Evolutionary conservation across 2,888 invertebrate species (phyloP), one percentile per base, ranked within the genome.

Genomic region (Trissolcus brochymenae): DNA sequence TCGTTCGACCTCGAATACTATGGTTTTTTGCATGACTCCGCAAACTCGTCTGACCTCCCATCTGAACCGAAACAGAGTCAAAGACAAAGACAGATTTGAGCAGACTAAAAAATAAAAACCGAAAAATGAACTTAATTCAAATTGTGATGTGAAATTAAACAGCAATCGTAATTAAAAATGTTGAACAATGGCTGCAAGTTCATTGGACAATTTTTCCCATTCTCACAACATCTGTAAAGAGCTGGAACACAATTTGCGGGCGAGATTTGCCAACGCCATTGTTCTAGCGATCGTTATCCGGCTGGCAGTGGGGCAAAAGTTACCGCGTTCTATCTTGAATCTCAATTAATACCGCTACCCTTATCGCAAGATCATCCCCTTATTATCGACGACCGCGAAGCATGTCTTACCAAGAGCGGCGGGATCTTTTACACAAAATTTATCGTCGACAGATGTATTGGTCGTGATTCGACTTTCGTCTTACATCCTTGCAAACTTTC

Each of bases 321-420:
- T 84, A 82, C 77, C 79, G 81, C 81, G 70, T 78, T 82, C 76
- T 86, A 87, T 87, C 87, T 83, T 78, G 81, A 85, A 86, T 86
- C 86, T 86, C 85, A 86, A 87, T 87, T 87, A 87, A 87, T 86
- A 84, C 80, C 82, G 76, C 81, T 76, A 76, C 80, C 79, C 81
- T 86, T 84, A 86, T 87, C 86, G 79, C 78, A 70, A 78, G 80
- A 84, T 86, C 84, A 82, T 85, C 82, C 84, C 83, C 82, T 84
- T 84, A 83, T 86, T 85, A 87, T 86, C 84, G 83, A 84, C 81
- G 80, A 79, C 81, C 79, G 41, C 77, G 78, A 80, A 77, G 73
- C 72, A 65, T 70, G 75, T 70, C 79, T 79, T 70, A 76, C 80
- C 77, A 53, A 71, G 43, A 73, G 46, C 65, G 43, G 25, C 54